phyloP scores from a whole-genome alignment of 2,888 invertebrate genomes.

The Melanostoma scalare region DNA sequence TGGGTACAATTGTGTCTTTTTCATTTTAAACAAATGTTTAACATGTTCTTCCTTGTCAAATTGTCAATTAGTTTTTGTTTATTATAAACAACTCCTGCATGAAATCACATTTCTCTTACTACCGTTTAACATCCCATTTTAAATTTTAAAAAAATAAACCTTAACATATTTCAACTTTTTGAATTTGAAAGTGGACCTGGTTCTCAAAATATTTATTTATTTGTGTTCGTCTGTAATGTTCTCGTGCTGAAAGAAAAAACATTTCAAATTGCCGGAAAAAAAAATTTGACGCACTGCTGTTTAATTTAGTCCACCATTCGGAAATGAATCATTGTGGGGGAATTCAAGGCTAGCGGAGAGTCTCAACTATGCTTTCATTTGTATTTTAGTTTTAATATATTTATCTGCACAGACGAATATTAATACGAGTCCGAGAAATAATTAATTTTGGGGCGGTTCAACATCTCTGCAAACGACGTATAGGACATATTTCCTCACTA shows the following conservation, averaged over 20 bases:
- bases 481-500: too few species aligned
- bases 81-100: too few species aligned
- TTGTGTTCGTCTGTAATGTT: slow-evolving; percentile 3
- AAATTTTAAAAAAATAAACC: neutral
- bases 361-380: neutral
- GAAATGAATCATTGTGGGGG: slow-evolving; percentile 36
- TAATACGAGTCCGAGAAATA: too few species aligned
- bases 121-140: neutral
- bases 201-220: slow-evolving; percentile 23
- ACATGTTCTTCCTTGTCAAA: too few species aligned
- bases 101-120: too few species aligned
- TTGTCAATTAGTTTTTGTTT: too few species aligned
- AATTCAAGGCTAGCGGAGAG: slow-evolving; percentile 24
- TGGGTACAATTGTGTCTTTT: too few species aligned
- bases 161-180: slow-evolving; percentile 24
- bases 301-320: slow-evolving; percentile 16
- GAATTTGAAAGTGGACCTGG: slow-evolving; percentile 13
- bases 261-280: slow-evolving; percentile 39
- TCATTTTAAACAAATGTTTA: too few species aligned
- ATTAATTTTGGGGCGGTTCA: too few species aligned
- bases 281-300: neutral
- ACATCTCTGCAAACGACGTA: too few species aligned
- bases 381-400: too few species aligned
- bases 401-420: too few species aligned
- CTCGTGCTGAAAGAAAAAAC: slow-evolving; percentile 15